Base-by-base conservation (phyloP, 2,797 vertebrate genomes). In the Intellagama lesueurii region DNA sequence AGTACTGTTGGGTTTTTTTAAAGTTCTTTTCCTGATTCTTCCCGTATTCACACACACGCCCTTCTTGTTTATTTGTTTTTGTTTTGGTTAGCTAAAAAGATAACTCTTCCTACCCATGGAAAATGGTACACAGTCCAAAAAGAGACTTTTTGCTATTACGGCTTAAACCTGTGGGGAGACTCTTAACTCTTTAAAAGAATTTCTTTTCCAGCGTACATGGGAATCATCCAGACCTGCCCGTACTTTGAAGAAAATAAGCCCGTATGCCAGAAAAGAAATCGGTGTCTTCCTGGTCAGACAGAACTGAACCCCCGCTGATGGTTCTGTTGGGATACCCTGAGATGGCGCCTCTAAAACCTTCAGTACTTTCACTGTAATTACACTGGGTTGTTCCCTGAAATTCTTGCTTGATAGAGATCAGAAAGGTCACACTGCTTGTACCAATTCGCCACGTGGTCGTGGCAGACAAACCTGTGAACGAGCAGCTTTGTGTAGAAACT, bases 101-200 rank as follows among this genome's bases (percentile, higher is more conserved):
- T 80, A 64, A 81, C 91, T 89, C 87, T 92, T 94, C 90, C 69
- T 94, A 19, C 81, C 89, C 87, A 90, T 88, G 95, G 88, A 90
- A 76, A 90, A 91, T n/a, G 75, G 93, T 94, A 56, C 52, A 92
- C 92, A 93, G 78, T 90, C 88, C 90, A 91, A 91, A 92, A 26
- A 66, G 19, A 66, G 22, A 22, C 60, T 56, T 70, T 79, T 85
- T 70, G 47, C 44, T 9, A 60, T 40, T 47, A 52, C 11, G 4
- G 9, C 28, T 16, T 66, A 77, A 81, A 76, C 78, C 91, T 12
- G 6, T 87, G 89, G 86, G 93, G 92, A 86, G 64, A 77, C 30
- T 91, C 87, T 81, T 90, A 83, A 2, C 72, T 92, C 72, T 88
- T 80, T n/a, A 0, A 7, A 83, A 88, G 66, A 49, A 78, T 91